Evolutionary conservation across 2,113 vertebrate species (phyloP).

Genomic region (Typhlomys cinereus): DNA sequence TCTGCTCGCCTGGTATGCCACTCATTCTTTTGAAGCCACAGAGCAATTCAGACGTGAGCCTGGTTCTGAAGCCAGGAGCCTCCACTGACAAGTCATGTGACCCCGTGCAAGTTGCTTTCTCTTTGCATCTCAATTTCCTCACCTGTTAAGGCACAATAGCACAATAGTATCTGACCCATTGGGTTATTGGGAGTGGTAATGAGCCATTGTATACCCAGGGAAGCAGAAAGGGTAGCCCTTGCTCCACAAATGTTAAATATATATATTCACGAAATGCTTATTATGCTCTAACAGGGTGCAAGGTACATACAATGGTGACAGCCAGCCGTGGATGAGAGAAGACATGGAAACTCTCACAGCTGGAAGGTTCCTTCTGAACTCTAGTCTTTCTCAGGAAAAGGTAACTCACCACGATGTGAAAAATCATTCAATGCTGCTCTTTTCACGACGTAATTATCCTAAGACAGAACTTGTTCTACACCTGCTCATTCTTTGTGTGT

Average conservation of each 20-base stretch:
- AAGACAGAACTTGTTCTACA: constrained; percentile 57
- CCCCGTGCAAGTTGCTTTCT: background rate
- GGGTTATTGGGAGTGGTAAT: background rate
- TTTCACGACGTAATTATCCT: constrained; percentile 34
- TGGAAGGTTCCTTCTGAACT: constrained; percentile 2
- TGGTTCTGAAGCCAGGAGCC: background rate
- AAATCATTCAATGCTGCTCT: constrained; percentile 46
- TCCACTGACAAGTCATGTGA: background rate
- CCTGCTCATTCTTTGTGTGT: background rate
- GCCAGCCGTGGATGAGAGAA: background rate
- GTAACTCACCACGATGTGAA: constrained; percentile 1
- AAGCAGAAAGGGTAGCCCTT: background rate
- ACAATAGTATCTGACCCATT: background rate
- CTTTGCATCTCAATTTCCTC: background rate
- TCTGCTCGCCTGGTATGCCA: background rate
- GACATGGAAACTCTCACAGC: background rate
- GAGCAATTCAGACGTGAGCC: background rate
- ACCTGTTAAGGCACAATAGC: no score
- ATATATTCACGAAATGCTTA: constrained; percentile 15
- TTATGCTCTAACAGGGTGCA: background rate
- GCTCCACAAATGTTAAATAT: background rate
- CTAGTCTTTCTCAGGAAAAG: background rate
- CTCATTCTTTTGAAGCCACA: background rate
- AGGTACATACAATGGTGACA: background rate
- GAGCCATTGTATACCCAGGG: background rate